Evolutionary conservation across 2,113 vertebrate species (phyloP).

Genomic region (Gymnogyps californianus): DNA sequence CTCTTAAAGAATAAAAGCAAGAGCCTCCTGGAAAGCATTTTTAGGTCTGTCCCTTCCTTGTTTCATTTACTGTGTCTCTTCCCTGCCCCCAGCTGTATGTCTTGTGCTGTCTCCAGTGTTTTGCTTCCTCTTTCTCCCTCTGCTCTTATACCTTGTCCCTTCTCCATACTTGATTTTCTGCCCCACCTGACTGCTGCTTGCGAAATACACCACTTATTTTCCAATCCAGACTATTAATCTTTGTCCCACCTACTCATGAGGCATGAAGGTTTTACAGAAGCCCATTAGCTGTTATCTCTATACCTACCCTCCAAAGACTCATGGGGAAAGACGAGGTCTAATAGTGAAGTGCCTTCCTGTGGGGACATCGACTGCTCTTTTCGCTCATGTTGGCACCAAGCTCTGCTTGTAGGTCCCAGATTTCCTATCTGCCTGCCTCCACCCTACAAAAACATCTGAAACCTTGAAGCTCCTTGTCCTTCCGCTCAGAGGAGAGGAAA

Average conservation of each 20-base stretch:
- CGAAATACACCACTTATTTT: neutral
- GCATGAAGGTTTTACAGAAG: conserved; percentile 36
- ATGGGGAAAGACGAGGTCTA: neutral
- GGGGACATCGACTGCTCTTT: neutral
- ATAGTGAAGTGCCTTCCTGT: neutral
- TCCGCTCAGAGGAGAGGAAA: neutral
- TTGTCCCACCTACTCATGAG: conserved; percentile 27
- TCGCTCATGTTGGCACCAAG: neutral
- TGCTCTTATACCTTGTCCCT: neutral
- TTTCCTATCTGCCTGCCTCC: neutral
- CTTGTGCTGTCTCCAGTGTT: neutral
- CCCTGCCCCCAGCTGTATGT: neutral
- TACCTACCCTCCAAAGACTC: neutral
- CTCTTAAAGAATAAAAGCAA: neutral
- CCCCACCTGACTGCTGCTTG: neutral
- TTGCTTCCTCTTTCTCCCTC: neutral
- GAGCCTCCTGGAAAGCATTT: neutral
- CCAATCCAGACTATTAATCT: conserved; percentile 1
- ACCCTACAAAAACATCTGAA: neutral
- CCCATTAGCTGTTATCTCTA: conserved; percentile 12
- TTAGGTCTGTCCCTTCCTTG: neutral
- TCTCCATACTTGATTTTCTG: neutral
- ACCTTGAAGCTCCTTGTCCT: neutral
- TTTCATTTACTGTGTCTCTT: neutral
- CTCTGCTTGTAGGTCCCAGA: neutral